phyloP scores from a whole-genome alignment of 2,797 vertebrate species.

The Dendrocincla tyrannina region DNA sequence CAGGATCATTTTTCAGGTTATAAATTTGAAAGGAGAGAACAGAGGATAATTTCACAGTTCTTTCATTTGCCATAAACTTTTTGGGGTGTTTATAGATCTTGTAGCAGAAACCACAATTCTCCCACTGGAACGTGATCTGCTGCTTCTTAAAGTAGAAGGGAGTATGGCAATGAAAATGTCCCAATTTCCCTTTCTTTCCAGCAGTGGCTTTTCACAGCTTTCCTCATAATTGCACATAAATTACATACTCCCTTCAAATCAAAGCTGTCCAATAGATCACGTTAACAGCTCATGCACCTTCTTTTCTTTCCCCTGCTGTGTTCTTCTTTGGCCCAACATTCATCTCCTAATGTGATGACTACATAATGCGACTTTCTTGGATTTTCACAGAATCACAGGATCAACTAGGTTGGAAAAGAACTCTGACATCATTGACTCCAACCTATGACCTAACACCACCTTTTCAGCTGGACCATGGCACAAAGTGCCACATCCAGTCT shows the following conservation, averaged over 20 bases:
- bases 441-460: neutral
- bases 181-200: conserved; percentile 42
- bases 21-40: conserved; percentile 10
- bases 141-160: conserved; percentile 31
- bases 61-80: conserved; percentile 15
- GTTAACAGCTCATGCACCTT: conserved; percentile 46
- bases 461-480: neutral
- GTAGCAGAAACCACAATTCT: conserved; percentile 12
- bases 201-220: conserved; percentile 50
- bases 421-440: neutral
- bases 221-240: conserved; percentile 64
- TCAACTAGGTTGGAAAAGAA: neutral
- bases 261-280: conserved; percentile 52
- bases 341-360: conserved; percentile 21
- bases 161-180: conserved; percentile 27
- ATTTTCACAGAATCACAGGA: neutral
- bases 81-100: conserved; percentile 3
- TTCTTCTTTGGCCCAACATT: conserved; percentile 53
- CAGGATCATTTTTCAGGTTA: neutral
- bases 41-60: conserved; percentile 4
- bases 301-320: conserved; percentile 56
- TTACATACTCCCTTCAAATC: conserved; percentile 48
- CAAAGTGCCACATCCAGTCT: neutral
- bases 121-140: conserved; percentile 11
- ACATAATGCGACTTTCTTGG: neutral